Base-by-base conservation (phyloP, 2,888 invertebrate genomes). In the Carpatolechia fugitivella region DNA sequence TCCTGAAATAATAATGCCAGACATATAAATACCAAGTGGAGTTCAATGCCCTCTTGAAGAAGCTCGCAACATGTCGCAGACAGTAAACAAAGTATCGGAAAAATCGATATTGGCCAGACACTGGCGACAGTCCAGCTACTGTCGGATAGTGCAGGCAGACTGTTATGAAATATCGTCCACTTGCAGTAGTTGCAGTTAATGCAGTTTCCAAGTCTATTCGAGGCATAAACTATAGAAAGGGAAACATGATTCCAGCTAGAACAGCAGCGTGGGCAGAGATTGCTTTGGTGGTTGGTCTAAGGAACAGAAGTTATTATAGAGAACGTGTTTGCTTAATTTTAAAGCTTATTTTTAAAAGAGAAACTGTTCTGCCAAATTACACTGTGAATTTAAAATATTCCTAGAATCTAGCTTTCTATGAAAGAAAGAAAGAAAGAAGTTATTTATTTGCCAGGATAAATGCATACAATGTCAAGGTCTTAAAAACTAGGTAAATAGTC, bases 71-170 rank as follows among this genome's bases (percentile, higher is more conserved):
- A 60, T 57, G 54, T 56, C 54, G 55, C 57, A 58, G 61, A 64
- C 63, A 55, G 56, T 56, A 60, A 49, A 58, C 54, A 48, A 58
- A 57, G 54, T 58, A 55, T 44, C 38, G 55, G 61, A 65, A 66
- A 66, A 65, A 63, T 64, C 60, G 61, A 60, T 62, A 57, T 41
- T 13, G 49, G 16, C 53, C 35, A 57, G 56, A 61, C 58, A 29
- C 18, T 61, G 61, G 59, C 55, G 48, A 36, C 55, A 35, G 54
- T 59, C 61, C 61, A 61, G 57, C 52, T 20, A 24, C 10, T 40
- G 18, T 14, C 8, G 8, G 11, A 7, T 20, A 41, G 8, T 24
- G 24, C 11, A 18, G 8, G 35, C 35, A 35, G n/a, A 35, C 35
- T 24, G 54, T 51, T 36, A 44, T 36, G 54, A 54, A 54, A 52